Evolutionary conservation across 2,113 vertebrate genomes (phyloP).

Genomic region (Forbesichthys papilliferus): DNA sequence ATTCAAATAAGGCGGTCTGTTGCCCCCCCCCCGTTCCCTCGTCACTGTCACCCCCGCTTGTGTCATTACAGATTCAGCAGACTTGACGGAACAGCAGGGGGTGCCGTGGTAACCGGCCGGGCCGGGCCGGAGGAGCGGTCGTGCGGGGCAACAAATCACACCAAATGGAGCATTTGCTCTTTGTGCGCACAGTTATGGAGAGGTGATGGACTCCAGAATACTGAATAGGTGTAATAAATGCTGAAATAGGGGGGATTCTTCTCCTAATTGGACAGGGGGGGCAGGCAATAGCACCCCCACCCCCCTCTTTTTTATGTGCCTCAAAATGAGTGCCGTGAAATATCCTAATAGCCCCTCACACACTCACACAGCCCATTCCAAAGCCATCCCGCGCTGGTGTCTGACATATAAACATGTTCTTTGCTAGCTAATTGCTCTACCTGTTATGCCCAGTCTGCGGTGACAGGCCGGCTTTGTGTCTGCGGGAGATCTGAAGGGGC

Average conservation of each 20-base stretch:
- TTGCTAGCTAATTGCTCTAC: slow-evolving; percentile 65
- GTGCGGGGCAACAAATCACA: slow-evolving; percentile 98
- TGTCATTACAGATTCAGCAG: slow-evolving; percentile 98
- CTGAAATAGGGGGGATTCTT: slow-evolving; percentile 87
- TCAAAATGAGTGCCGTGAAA: slow-evolving; percentile 81
- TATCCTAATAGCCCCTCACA: slow-evolving; percentile 70
- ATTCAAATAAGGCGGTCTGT: slow-evolving; percentile 90
- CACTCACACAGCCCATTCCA: slow-evolving; percentile 32
- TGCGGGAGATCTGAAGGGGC: background rate
- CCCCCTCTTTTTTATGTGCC: slow-evolving; percentile 63
- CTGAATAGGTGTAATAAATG: slow-evolving; percentile 97
- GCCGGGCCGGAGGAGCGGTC: slow-evolving; percentile 94
- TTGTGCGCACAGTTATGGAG: slow-evolving; percentile 90
- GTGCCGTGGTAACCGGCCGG: slow-evolving; percentile 87
- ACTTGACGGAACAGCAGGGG: slow-evolving; percentile 98
- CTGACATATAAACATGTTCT: slow-evolving; percentile 70
- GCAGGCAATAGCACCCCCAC: slow-evolving; percentile 59
- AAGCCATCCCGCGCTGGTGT: slow-evolving; percentile 56
- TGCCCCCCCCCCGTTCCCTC: slow-evolving; percentile 52
- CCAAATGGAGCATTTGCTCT: slow-evolving; percentile 93
- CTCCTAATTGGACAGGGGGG: slow-evolving; percentile 89
- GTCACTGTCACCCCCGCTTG: slow-evolving; percentile 88
- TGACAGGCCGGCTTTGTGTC: slow-evolving; percentile 53
- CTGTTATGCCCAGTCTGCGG: slow-evolving; percentile 51
- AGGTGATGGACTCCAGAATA: slow-evolving; percentile 90